Percentiles rank a stretch among this genome's conserved stretches.
Evolutionary conservation across 1,140 invertebrate species (phyloP).

Genomic region (Drosophila willistoni): DNA sequence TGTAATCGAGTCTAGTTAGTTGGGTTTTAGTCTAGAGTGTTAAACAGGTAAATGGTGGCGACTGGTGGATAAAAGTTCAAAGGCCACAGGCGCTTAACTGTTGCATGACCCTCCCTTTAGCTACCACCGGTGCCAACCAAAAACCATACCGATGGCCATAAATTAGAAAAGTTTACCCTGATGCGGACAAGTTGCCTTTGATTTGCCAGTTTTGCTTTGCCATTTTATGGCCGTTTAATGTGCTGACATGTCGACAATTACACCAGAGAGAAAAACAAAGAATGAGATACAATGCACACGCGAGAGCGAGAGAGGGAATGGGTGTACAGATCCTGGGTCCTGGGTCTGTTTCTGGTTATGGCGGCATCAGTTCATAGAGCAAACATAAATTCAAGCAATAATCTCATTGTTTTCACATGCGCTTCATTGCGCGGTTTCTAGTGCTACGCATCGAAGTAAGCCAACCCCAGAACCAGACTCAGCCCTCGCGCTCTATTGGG

Average conservation of each 20-base stretch:
- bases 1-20: constrained; percentile 6
- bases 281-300: neutral
- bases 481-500: constrained; percentile 25
- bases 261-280: constrained; percentile 43
- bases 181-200: constrained; percentile 75
- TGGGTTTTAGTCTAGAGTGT: no score
- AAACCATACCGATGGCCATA: constrained; percentile 48
- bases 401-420: constrained; percentile 78
- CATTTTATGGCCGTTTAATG: constrained; percentile 78
- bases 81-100: constrained; percentile 69
- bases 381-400: constrained; percentile 75
- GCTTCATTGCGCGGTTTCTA: constrained; percentile 69
- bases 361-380: constrained; percentile 45
- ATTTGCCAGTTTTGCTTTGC: constrained; percentile 72
- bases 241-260: constrained; percentile 79
- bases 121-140: neutral
- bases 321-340: neutral
- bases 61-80: constrained; percentile 38
- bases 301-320: neutral
- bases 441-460: constrained; percentile 36
- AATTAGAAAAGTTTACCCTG: constrained; percentile 71
- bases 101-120: constrained; percentile 48
- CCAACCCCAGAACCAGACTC: constrained; percentile 47
- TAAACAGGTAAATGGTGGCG: constrained; percentile 57
- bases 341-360: neutral